Conservation (phyloP, 1,140 invertebrate species). For the Bombus haemorrhoidalis region DNA sequence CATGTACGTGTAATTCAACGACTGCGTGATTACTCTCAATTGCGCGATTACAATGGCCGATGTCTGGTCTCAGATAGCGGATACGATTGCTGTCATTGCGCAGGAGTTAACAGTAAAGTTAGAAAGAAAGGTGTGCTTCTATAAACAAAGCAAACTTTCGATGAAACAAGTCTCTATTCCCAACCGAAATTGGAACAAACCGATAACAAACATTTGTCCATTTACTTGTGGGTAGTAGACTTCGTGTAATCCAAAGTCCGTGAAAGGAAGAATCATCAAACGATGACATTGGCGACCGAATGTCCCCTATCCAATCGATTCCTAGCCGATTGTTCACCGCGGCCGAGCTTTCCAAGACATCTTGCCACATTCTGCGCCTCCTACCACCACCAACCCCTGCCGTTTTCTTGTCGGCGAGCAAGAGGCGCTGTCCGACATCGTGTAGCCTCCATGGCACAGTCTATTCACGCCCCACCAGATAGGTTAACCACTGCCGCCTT, state of each 20-base stretch:
- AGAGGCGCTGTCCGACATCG: constrained; percentile 73
- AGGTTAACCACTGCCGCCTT: constrained; percentile 73
- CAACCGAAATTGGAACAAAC: not conserved
- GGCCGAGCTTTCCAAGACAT: constrained; percentile 23
- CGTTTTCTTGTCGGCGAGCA: constrained; percentile 68
- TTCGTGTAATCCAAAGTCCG: not conserved
- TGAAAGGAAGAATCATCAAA: constrained; percentile 14
- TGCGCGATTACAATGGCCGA: too few relatives aligned
- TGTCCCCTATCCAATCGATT: not conserved
- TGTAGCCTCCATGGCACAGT: constrained; percentile 71
- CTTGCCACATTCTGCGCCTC: constrained; percentile 4
- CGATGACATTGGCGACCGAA: not conserved
- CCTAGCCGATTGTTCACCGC: constrained; percentile 32
- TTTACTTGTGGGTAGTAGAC: too few relatives aligned
- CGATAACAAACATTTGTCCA: constrained; percentile 10
- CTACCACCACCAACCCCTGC: constrained; percentile 60
- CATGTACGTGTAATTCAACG: too few relatives aligned
- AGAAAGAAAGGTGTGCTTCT: not conserved
- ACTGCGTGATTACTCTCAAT: too few relatives aligned
- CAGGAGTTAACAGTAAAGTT: too few relatives aligned
- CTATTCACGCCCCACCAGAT: constrained; percentile 77
- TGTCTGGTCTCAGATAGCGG: too few relatives aligned
- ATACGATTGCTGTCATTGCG: too few relatives aligned
- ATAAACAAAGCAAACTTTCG: not conserved
- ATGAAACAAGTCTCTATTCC: not conserved